Evolutionary conservation across 1,140 invertebrate genomes (phyloP).

Genomic region (Wasmannia auropunctata): DNA sequence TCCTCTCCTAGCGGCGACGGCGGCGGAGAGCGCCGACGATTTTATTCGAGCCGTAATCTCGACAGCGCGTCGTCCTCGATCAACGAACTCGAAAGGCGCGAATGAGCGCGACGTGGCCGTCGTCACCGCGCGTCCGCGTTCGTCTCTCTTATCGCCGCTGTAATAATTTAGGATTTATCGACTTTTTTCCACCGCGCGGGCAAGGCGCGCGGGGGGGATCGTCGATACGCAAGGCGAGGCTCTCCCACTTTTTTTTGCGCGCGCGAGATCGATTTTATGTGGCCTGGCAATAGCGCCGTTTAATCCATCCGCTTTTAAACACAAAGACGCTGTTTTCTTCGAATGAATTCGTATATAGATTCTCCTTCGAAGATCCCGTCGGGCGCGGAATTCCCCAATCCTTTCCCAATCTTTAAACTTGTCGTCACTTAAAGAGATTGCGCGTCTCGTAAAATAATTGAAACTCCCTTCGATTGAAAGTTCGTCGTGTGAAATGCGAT

Average conservation of each 20-base stretch:
- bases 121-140: constrained; percentile 3
- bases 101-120: constrained; percentile 48
- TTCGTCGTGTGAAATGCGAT: background rate
- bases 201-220: constrained; percentile 19
- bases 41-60: constrained; percentile 42
- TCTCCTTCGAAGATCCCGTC: background rate
- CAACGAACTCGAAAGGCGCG: constrained; percentile 57
- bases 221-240: background rate
- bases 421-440: background rate
- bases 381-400: background rate
- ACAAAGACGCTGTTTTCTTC: background rate
- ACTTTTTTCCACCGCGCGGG: constrained; percentile 21
- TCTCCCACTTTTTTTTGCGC: constrained; percentile 45
- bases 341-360: background rate
- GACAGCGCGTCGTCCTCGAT: constrained; percentile 35
- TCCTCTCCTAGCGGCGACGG: background rate
- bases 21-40: background rate
- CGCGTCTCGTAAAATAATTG: background rate
- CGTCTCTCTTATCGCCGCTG: constrained; percentile 46
- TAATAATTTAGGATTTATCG: constrained; percentile 63
- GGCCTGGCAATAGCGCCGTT: background rate
- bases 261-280: constrained; percentile 19
- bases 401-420: background rate
- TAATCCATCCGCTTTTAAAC: background rate
- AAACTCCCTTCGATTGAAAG: background rate